Evolutionary conservation across 2,797 vertebrate species (phyloP), one percentile per base, ranked within the genome.

Genomic region (Melopsittacus undulatus): DNA sequence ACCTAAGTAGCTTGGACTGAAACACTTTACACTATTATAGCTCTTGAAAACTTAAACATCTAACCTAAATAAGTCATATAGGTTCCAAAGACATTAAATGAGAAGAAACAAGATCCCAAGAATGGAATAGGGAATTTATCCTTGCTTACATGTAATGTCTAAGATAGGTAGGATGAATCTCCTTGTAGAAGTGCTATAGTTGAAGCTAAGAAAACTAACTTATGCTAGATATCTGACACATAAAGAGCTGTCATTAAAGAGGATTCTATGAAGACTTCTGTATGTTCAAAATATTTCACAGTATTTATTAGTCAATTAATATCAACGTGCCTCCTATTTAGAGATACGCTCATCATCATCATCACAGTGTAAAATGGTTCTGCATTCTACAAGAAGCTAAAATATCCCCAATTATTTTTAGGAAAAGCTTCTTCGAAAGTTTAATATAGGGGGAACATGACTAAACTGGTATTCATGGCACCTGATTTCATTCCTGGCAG

Each of bases 401-500:
- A 81, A 70, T 5, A 56, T 29, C 36, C 59, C 34, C 29, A 70
- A 90, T 86, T 83, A 79, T 24, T 92, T 93, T 92, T 42, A 81
- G 36, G 21, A 49, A 67, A 86, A 94, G 49, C 6, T 24, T 74
- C 26, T 75, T 67, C 80, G 3, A 21, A 80, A 81, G 30, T 83
- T 70, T 77, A 89, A 84, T 72, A 42, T 49, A 87, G 59, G 19
- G 45, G 27, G 43, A 89, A 89, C 22, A 80, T 79, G 64, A 87
- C 78, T 77, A 68, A 84, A 89, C 61, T 83, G 80, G 70, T n/a
- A 95, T 89, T 87, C 30, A 43, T 43, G 57, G 78, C 52, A 85
- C n/a, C 64, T 74, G 72, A 77, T 91, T 92, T 96, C 68, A 89
- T 89, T 94, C 81, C 80, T 83, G 92, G 78, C 77, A 89, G 70